These are phyloP conservation scores for Drosophila erecta DNA, from an alignment of 1,140 invertebrate species.

Conservation along the genomic window DNA sequence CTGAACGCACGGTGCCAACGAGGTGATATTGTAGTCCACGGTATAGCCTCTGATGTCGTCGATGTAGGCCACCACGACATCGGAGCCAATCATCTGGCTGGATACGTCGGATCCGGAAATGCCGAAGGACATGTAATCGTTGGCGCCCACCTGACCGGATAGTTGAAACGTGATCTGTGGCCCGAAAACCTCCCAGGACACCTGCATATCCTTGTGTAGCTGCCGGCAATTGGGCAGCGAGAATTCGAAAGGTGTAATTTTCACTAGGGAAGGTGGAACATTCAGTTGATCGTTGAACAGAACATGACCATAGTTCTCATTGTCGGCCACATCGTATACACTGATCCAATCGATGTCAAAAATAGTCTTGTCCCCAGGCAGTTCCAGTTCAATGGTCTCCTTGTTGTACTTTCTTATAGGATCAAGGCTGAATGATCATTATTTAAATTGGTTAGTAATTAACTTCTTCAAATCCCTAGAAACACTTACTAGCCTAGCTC, in stretches of 20 bases:
- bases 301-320: slow-evolving; percentile 91
- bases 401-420: slow-evolving; percentile 89
- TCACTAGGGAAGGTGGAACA: slow-evolving; percentile 92
- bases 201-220: slow-evolving; percentile 92
- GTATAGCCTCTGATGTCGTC: slow-evolving; percentile 90
- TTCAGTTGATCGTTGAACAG: slow-evolving; percentile 92
- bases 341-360: slow-evolving; percentile 95
- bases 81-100: slow-evolving; percentile 93
- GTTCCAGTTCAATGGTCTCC: slow-evolving; percentile 90
- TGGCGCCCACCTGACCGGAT: slow-evolving; percentile 90
- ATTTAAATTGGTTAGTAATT: background rate
- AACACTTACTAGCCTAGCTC: slow-evolving; percentile 96
- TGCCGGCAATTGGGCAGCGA: slow-evolving; percentile 93
- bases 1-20: slow-evolving; percentile 93
- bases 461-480: no score
- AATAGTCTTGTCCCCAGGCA: slow-evolving; percentile 93
- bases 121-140: slow-evolving; percentile 95
- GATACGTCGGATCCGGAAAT: slow-evolving; percentile 90
- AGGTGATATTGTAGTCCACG: slow-evolving; percentile 94
- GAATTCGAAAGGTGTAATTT: slow-evolving; percentile 86
- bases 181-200: slow-evolving; percentile 95
- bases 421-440: slow-evolving; percentile 87
- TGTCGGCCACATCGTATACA: slow-evolving; percentile 90
- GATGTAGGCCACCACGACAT: slow-evolving; percentile 92
- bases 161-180: slow-evolving; percentile 95